Evolutionary conservation across 2,113 vertebrate species (phyloP), one percentile per base, ranked within the genome.

Genomic region (Urocitellus parryii): DNA sequence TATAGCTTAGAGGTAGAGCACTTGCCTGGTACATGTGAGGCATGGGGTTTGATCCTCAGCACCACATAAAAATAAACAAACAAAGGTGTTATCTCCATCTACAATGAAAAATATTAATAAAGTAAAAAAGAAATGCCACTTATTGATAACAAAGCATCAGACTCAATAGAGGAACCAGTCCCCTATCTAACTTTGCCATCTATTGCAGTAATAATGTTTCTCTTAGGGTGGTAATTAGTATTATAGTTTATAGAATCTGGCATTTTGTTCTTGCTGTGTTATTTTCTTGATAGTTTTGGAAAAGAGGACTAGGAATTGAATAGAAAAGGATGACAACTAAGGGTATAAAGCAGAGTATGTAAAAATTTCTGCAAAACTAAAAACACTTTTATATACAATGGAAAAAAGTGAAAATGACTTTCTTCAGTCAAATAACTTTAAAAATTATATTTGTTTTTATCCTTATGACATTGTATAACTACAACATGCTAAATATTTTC

Each of bases 291-390:
- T 77, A 37, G 10, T 90, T 85, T 63, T 77, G 37, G 16, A 37
- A 94, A 92, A 88, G 39, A 95, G 17, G 27, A 89, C 22, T 68
- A 24, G 85, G n/a, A 76, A 96, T 78, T 95, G 72, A 91, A 82
- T 88, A 42, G 34, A 82, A n/a, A 96, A 92, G 48, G 8, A 24
- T 91, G 24, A 56, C 39, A 94, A 63, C 67, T 65, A 95, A 73
- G 4, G 8, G 37, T 77, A 65, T 77, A 83, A 94, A 53, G 32
- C 61, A 94, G 22, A 85, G 32, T 76, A 80, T 63, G 25, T 90
- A 87, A 83, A 92, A 29, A 42, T 94, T 80, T 77, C 72, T 42
- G 8, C 93, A 82, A 91, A 95, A 86, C n/a, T 63, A 80, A 90
- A 92, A 88, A 17, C 8, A 77, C 76, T 90, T 92, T 88, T 32